Conservation (phyloP, 2,888 invertebrate species). For the Icerya purchasi region DNA sequence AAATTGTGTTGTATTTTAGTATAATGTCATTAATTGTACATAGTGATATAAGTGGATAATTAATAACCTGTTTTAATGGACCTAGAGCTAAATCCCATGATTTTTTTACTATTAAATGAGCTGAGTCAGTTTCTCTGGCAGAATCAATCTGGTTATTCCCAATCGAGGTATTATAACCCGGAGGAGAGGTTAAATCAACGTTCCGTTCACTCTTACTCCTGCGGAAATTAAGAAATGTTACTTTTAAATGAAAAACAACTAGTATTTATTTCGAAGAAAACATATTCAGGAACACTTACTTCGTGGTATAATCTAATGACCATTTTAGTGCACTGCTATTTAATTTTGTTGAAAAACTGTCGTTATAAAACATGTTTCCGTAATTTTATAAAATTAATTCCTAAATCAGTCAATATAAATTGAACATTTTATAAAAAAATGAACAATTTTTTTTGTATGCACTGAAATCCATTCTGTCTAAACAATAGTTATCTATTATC, state of each 20-base stretch:
- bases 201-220: constrained; percentile 21
- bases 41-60: neutral
- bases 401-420: too few species aligned
- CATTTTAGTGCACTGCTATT: constrained; percentile 8
- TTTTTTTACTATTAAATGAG: constrained; percentile 71
- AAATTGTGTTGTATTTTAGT: too few species aligned
- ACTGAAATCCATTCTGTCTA: too few species aligned
- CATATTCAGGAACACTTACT: constrained; percentile 1
- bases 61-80: constrained; percentile 66
- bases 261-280: neutral
- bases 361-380: too few species aligned
- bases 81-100: constrained; percentile 92
- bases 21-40: too few species aligned
- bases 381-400: too few species aligned
- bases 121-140: constrained; percentile 59
- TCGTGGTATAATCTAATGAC: constrained; percentile 10
- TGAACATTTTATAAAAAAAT: too few species aligned
- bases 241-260: constrained; percentile 6
- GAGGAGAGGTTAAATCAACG: constrained; percentile 35
- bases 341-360: constrained; percentile 5
- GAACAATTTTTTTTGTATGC: too few species aligned
- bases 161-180: constrained; percentile 57
- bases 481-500: too few species aligned
- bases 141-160: constrained; percentile 53
- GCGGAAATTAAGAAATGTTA: neutral